phyloP scores from a whole-genome alignment of 2,888 invertebrate species.

The Phoenoteleia sp. region DNA sequence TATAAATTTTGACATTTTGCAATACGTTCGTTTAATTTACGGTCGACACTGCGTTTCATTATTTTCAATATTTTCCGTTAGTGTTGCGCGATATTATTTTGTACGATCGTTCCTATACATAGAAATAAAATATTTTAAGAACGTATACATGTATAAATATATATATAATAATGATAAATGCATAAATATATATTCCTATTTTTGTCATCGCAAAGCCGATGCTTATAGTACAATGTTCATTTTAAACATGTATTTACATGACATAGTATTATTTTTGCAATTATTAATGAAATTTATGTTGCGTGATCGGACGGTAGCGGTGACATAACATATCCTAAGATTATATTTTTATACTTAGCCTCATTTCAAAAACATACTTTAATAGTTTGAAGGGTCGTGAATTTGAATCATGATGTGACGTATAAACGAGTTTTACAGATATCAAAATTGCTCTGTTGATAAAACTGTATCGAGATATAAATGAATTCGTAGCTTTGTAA shows the following conservation, averaged over 20 bases:
- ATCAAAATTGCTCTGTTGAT: neutral
- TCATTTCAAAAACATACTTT: slow-evolving; percentile 40
- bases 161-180: neutral
- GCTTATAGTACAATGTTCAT: neutral
- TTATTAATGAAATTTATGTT: neutral
- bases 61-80: neutral
- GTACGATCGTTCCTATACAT: slow-evolving; percentile 10
- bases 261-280: slow-evolving; percentile 17
- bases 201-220: neutral
- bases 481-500: slow-evolving; percentile 6
- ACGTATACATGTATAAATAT: neutral
- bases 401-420: neutral
- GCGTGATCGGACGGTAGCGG: neutral
- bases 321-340: slow-evolving; percentile 81
- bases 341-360: slow-evolving; percentile 84
- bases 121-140: slow-evolving; percentile 31
- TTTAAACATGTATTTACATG: neutral
- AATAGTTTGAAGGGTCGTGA: neutral
- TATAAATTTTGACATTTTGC: neutral
- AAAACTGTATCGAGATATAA: neutral
- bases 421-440: neutral
- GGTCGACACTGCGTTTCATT: neutral
- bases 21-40: neutral
- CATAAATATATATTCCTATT: neutral
- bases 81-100: slow-evolving; percentile 1